Evolutionary conservation across 2,113 vertebrate genomes (phyloP).

Genomic region (Paramormyrops kingsleyae): DNA sequence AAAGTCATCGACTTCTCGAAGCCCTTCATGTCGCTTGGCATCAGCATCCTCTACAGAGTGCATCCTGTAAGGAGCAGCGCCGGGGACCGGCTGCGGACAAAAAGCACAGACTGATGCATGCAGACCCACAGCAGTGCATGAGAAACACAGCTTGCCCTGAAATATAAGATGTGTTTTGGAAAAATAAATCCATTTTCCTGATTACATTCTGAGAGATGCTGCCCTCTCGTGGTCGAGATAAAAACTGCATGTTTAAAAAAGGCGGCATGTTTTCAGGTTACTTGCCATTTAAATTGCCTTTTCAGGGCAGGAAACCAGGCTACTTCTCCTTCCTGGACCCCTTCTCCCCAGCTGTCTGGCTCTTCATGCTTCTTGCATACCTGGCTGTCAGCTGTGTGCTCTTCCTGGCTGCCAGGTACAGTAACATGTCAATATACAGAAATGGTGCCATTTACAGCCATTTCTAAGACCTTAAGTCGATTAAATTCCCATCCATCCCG

Average conservation of each 20-base stretch:
- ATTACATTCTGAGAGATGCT: constrained; percentile 3
- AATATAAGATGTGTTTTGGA: neutral
- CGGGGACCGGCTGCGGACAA: neutral
- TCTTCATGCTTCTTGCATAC: constrained; percentile 92
- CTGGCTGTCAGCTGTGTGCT: constrained; percentile 87
- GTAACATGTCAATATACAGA: constrained; percentile 14
- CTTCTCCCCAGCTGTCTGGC: constrained; percentile 89
- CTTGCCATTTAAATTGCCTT: constrained; percentile 21
- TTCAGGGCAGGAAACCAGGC: constrained; percentile 81
- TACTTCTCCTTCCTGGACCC: constrained; percentile 94
- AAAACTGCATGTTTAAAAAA: neutral
- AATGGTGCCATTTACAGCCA: neutral
- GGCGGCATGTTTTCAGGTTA: neutral
- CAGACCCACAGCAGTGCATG: neutral
- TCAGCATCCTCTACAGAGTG: constrained; percentile 80
- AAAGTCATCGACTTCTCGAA: constrained; percentile 83
- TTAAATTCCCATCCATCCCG: neutral
- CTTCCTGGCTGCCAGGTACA: constrained; percentile 81
- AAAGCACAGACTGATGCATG: neutral
- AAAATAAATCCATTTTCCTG: neutral
- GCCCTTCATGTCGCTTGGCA: constrained; percentile 77
- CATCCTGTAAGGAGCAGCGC: constrained; percentile 36
- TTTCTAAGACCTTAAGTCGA: neutral
- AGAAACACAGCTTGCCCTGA: neutral
- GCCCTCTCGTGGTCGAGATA: neutral